Evolutionary conservation across 2,113 vertebrate species (phyloP), one percentile per base, ranked within the genome.

Genomic region (Marmota monax): DNA sequence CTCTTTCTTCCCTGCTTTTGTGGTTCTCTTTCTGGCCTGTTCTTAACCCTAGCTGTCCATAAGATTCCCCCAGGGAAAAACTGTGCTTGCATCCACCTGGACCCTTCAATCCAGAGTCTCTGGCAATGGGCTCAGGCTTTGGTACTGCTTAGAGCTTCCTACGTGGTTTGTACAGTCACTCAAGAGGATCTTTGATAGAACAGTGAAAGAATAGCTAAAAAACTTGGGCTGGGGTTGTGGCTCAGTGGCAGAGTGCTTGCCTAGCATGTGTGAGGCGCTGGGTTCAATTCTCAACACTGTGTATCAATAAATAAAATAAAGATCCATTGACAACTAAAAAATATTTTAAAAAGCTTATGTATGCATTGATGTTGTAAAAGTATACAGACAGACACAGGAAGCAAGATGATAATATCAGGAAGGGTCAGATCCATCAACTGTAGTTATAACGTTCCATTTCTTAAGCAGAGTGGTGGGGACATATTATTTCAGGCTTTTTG

Each of bases 321-420:
- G 45, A 45, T 9, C 45, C 45, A 45, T 45, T 45, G 45, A 45
- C 45, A 45, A 45, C 45, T 45, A 45, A 45, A 45, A 45, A 45
- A 45, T 45, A 45, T 45, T 45, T 45, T 45, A 9, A 9, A 45
- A 45, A 45, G 45, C 45, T 65, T 3, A 27, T 13, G 12, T 5
- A 0, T 2, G 1, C 63, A 10, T 2, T 14, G 6, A 32, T 11
- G 18, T 11, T 79, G 37, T 29, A 1, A 17, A 70, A 73, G 3
- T 0, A 4, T 7, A 13, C 25, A 72, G 42, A 17, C 4, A 34
- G 84, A 29, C 48, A 7, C 23, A 2, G n/a, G 69, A 20, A 32
- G 37, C 69, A 51, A 34, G 51, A 13, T 3, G 0, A 11, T 0
- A 0, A 9, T 0, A 1, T 0, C 1, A n/a, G 77, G 39, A 25